These are phyloP conservation scores for Tupiocoris notatus DNA, from an alignment of 2,888 invertebrate species.

Conservation along the genomic window DNA sequence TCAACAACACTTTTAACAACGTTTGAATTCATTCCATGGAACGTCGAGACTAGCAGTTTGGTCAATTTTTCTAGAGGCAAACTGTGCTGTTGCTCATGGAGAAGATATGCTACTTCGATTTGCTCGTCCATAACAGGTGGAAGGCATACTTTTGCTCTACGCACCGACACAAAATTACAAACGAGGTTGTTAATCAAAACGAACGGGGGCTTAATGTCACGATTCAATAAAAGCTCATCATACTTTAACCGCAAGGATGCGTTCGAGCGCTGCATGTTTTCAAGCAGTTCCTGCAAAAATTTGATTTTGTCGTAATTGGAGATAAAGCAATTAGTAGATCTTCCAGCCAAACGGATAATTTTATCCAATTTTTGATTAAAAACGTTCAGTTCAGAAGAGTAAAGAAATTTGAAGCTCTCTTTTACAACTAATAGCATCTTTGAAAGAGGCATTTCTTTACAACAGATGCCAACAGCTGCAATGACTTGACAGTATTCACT, in stretches of 20 bases:
- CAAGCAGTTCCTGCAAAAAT: too few species aligned
- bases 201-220: too few species aligned
- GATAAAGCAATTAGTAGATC: too few species aligned
- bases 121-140: not conserved
- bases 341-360: too few species aligned
- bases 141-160: not conserved
- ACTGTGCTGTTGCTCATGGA: slow-evolving; percentile 3
- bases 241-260: too few species aligned
- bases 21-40: not conserved
- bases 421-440: not conserved
- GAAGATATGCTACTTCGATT: not conserved
- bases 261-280: too few species aligned
- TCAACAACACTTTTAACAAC: not conserved
- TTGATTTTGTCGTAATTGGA: too few species aligned
- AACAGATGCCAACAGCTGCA: not conserved
- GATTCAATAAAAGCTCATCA: too few species aligned
- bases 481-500: not conserved
- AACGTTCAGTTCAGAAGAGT: too few species aligned
- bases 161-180: not conserved
- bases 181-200: too few species aligned
- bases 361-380: too few species aligned
- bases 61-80: not conserved
- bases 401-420: not conserved
- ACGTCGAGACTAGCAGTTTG: not conserved
- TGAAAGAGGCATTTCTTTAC: not conserved